Conservation (phyloP, 2,113 vertebrate genomes). For the Rhinichthys klamathensis region DNA sequence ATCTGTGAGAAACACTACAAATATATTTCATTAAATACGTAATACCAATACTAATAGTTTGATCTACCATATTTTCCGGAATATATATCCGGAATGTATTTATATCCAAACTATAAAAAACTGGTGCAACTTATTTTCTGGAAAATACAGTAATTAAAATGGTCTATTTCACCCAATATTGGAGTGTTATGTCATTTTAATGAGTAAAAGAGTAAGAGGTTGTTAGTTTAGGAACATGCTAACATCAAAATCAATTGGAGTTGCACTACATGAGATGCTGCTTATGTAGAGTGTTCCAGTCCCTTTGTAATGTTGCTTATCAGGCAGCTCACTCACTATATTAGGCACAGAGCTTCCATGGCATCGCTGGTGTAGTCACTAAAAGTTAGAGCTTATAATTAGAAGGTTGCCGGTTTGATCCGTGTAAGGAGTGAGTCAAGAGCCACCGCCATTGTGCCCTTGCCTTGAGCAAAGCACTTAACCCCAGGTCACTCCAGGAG, state of each 20-base stretch:
- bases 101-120: too few relatives aligned
- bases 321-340: background rate
- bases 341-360: background rate
- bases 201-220: background rate
- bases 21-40: too few relatives aligned
- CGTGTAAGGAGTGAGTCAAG: background rate
- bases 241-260: background rate
- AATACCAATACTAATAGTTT: too few relatives aligned
- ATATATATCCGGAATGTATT: too few relatives aligned
- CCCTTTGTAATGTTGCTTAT: too few relatives aligned
- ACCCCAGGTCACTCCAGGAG: background rate
- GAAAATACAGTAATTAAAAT: background rate
- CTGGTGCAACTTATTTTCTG: background rate
- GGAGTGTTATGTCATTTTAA: background rate
- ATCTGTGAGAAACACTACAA: background rate
- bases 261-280: background rate
- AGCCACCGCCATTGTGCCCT: background rate
- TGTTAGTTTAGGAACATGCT: background rate
- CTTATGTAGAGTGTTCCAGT: background rate
- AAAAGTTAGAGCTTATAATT: background rate
- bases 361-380: background rate
- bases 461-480: constrained; percentile 12
- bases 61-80: too few relatives aligned
- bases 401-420: background rate
- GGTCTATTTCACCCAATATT: background rate